These are phyloP conservation scores for Ichneumoninae sp. DNA, from an alignment of 2,888 invertebrate species.

Conservation along the genomic window DNA sequence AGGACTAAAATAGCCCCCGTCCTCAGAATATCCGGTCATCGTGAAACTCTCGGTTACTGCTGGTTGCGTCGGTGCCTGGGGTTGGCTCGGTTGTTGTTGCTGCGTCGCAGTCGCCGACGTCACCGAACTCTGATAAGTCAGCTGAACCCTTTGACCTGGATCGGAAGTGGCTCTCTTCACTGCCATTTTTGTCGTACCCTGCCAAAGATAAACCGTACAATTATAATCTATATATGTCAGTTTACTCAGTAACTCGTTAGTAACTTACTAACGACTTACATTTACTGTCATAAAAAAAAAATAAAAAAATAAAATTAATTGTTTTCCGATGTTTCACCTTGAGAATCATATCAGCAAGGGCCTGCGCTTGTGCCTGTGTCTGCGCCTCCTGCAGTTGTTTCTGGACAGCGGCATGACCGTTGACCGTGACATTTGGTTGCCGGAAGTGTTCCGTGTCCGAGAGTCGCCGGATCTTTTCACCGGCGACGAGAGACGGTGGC, in stretches of 20 bases:
- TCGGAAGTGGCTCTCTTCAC: constrained; percentile 91
- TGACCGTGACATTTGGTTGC: constrained; percentile 82
- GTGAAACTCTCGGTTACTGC: constrained; percentile 81
- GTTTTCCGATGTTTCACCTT: constrained; percentile 85
- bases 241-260: too few relatives aligned
- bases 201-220: constrained; percentile 19
- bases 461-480: constrained; percentile 86
- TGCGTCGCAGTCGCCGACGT: constrained; percentile 77
- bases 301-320: constrained; percentile 78
- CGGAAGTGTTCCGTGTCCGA: constrained; percentile 86
- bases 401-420: constrained; percentile 79
- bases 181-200: constrained; percentile 85
- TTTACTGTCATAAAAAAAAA: too few relatives aligned
- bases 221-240: neutral
- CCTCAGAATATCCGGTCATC: constrained; percentile 83
- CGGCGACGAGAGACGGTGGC: constrained; percentile 84
- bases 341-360: constrained; percentile 90
- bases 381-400: constrained; percentile 83
- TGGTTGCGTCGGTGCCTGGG: constrained; percentile 74
- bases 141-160: constrained; percentile 88
- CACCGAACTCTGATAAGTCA: constrained; percentile 81
- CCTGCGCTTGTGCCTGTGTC: constrained; percentile 89
- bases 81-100: constrained; percentile 67
- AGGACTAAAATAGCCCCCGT: constrained; percentile 84
- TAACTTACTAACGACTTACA: too few relatives aligned